Base-by-base conservation (phyloP, 2,113 vertebrate genomes). In the Arizona elegans region DNA sequence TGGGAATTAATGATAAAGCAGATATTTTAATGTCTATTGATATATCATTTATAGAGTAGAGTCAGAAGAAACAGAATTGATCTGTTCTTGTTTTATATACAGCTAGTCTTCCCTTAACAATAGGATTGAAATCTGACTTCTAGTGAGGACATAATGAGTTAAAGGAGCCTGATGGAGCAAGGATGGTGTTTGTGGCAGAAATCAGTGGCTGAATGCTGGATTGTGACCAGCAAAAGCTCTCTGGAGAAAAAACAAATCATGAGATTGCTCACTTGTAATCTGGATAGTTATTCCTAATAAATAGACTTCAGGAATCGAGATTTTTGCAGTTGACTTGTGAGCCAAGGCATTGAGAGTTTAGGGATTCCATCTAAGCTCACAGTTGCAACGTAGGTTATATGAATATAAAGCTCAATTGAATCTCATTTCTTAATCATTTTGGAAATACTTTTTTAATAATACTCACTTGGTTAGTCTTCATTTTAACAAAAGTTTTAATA, bases 1-100 rank as follows among this genome's bases (percentile, higher is more conserved):
- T 12, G 56, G 26, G 56, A 21, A 62, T 13, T 9, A 17, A 54
- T 90, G 86, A 93, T 58, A 92, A 93, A 93, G 59, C 38, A 19
- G 47, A 91, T 23, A 17, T 94, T 97, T 87, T 62, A 86, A 94
- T 96, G 85, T 95, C 58, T 56, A 86, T 81, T 93, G 17, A 38
- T 43, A n/a, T 17, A 33, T 58, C 53, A 55, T 33, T 89, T 89
- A 38, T 56, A 58, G 54, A 2, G 11, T 89, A 3, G 54, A 55
- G 91, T 87, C 9, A 93, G 17, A 59, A 33, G 29, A 2, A 70
- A 70, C 65, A 15, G 12, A 33, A 70, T 7, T n/a, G 65, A 75
- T 75, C 29, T 75, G 65, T 5, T 33, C 65, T 75, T 75, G 29
- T 33, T 70, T 75, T 75, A 75, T 7, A 75, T 15, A 75, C 65